Evolutionary conservation across 2,797 vertebrate genomes (phyloP).

Genomic region (Halcyon smyrnensis): DNA sequence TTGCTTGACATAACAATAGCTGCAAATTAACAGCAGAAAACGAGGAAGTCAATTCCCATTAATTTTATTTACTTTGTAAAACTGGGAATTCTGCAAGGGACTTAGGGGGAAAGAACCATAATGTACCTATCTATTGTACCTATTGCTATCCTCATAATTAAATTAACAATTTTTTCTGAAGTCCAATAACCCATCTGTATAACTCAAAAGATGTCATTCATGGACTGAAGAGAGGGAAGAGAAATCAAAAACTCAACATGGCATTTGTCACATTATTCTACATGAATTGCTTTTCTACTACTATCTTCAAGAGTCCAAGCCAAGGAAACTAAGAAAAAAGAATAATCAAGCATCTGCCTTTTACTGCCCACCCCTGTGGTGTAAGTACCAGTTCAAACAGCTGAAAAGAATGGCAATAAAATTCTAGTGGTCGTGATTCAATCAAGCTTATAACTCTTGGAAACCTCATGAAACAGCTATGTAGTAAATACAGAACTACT

Average conservation of each 20-base stretch:
- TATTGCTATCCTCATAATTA: neutral
- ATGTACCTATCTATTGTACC: neutral
- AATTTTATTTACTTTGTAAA: neutral
- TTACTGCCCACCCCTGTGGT: neutral
- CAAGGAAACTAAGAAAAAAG: neutral
- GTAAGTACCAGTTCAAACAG: conserved; percentile 52
- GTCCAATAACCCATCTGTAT: neutral
- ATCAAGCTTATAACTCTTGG: conserved; percentile 40
- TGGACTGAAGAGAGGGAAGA: neutral
- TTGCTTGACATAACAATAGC: neutral
- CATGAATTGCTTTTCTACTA: neutral
- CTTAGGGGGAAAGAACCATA: neutral
- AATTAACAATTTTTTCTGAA: neutral
- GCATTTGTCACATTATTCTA: neutral
- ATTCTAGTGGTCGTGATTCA: conserved; percentile 46
- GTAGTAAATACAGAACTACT: conserved; percentile 21
- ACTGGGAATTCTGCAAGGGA: neutral
- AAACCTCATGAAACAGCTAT: conserved; percentile 46
- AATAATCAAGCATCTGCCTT: conserved; percentile 49
- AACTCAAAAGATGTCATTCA: neutral
- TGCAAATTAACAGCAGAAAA: neutral
- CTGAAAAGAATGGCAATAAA: conserved; percentile 53
- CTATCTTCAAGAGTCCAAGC: conserved; percentile 5
- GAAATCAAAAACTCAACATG: neutral
- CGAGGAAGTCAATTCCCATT: neutral